Base-by-base conservation (phyloP, 2,888 invertebrate species). In the Pemphredon lugubris region DNA sequence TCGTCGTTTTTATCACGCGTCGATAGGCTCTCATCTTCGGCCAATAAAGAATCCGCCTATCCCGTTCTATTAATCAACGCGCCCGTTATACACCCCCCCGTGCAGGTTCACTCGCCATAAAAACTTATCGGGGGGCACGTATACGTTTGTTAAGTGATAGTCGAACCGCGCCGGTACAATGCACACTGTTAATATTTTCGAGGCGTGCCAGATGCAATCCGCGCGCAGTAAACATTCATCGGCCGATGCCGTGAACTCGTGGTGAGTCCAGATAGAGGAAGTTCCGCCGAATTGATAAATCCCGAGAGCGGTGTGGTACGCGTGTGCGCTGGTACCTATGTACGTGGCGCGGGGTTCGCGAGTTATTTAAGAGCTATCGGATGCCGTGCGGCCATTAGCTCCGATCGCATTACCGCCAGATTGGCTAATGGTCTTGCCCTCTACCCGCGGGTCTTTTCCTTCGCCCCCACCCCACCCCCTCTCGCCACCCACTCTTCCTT, bases 281-380 rank as follows among this genome's bases (percentile, higher is more conserved):
- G 75, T 83, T 77, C 54, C 69, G 75, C 63, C 58, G 77, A 82
- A 81, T 79, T 83, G 85, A 86, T 84, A 80, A 81, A 84, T 81
- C 75, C 79, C n/a, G n/a, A 54, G 68, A 53, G 58, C 70, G 32
- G 42, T 44, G 50, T 45, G 64, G 45, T 20, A n/a, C 21, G 39
- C 37, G 50, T 69, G 47, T 53, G 57, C 20, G 20, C 37, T 76
- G 63, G 66, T 64, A 65, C 59, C 66, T 74, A 64, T 61, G 72
- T 71, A 66, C 63, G 68, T 65, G 78, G 61, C 72, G 75, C 78
- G 79, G n/a, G n/a, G 80, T 78, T 84, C 73, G 77, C 82, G 79
- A 84, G 83, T 85, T 83, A 83, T 84, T 83, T 82, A 79, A 75
- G 79, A 83, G 81, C 73, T 83, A 83, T 79, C 79, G 82, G 73